Conservation (phyloP, 1,140 invertebrate genomes). For the Leptinotarsa lineolata region DNA sequence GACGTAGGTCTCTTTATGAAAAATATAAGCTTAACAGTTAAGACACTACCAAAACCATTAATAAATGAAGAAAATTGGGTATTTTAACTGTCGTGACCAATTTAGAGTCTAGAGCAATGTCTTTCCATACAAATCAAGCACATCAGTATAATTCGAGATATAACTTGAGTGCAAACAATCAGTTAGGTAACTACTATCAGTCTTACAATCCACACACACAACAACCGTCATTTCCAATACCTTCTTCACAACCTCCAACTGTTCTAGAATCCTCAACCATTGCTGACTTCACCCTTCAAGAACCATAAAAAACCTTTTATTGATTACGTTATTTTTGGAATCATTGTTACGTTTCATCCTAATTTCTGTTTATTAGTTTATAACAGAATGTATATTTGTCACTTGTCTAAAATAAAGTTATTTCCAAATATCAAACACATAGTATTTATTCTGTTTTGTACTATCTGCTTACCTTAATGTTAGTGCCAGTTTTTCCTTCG, state of each 20-base stretch:
- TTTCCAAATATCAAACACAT: background rate
- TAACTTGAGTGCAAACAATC: background rate
- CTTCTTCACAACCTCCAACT: background rate
- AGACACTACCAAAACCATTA: no score
- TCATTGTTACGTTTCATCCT: background rate
- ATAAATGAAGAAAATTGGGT: conserved; percentile 17
- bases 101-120: background rate
- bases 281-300: background rate
- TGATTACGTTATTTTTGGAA: background rate
- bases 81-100: conserved; percentile 10
- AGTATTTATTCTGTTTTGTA: background rate
- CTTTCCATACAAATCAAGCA: background rate
- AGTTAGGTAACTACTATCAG: no score
- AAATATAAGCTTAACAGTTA: conserved; percentile 12
- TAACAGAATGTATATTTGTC: background rate
- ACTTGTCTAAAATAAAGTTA: background rate
- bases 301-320: background rate
- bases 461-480: background rate
- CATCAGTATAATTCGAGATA: background rate
- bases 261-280: background rate
- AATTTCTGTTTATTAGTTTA: background rate
- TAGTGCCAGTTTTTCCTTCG: background rate
- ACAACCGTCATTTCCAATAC: background rate
- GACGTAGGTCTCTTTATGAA: background rate
- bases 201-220: background rate